Percentiles rank a stretch among this genome's conserved stretches.
phyloP scores from a whole-genome alignment of 2,888 invertebrate genomes.

The Anoncus sp. region DNA sequence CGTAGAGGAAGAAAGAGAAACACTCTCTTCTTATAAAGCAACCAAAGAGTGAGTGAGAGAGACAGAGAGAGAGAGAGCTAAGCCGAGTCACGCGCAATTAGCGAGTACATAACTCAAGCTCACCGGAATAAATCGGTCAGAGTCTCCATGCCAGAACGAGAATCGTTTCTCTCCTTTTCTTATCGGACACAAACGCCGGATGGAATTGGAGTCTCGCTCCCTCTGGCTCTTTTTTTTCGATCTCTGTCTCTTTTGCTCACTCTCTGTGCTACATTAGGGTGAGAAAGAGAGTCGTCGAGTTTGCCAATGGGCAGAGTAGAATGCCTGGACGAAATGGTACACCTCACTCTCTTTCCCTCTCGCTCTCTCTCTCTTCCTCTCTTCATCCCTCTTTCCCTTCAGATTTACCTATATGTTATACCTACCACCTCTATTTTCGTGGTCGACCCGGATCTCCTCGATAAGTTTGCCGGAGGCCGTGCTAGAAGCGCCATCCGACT shows the following conservation, averaged over 20 bases:
- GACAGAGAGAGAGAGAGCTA: conserved; percentile 8
- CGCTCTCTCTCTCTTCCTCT: too few species aligned
- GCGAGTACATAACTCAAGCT: conserved; percentile 69
- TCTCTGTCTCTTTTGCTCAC: neutral
- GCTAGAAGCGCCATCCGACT: conserved; percentile 52
- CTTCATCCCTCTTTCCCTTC: conserved; percentile 26
- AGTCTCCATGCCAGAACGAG: conserved; percentile 56
- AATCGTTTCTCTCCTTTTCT: conserved; percentile 62
- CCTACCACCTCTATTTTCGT: conserved; percentile 65
- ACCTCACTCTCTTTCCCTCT: too few species aligned
- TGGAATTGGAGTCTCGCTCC: conserved; percentile 54
- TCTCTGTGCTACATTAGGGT: conserved; percentile 26
- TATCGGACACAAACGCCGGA: conserved; percentile 57
- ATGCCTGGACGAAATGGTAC: conserved; percentile 37
- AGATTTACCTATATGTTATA: conserved; percentile 49
- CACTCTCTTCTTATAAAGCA: conserved; percentile 26
- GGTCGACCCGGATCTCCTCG: conserved; percentile 66
- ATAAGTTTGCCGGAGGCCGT: conserved; percentile 66
- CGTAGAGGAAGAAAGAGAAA: conserved; percentile 13
- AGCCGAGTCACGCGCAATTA: conserved; percentile 66
- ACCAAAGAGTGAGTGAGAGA: conserved; percentile 5
- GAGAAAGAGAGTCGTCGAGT: conserved; percentile 47
- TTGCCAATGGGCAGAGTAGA: conserved; percentile 41
- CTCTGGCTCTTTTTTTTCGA: conserved; percentile 7
- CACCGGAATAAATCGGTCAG: conserved; percentile 65